Conservation (phyloP, 2,113 vertebrate genomes). For the Periophthalmodon schlosseri region DNA sequence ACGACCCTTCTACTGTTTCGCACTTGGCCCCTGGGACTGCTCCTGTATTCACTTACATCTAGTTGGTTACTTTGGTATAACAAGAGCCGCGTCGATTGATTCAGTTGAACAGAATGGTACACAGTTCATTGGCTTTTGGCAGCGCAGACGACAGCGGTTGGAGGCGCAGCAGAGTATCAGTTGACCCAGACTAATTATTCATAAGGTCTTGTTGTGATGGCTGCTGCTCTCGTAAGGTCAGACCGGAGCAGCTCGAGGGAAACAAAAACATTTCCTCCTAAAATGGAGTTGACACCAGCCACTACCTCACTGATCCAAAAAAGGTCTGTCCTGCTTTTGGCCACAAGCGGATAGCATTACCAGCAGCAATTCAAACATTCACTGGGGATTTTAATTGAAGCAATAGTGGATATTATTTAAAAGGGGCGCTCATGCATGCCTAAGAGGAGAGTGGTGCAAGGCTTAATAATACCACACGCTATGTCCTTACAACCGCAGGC, state of each 20-base stretch:
- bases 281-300: slow-evolving; percentile 40
- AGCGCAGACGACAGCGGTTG: slow-evolving; percentile 48
- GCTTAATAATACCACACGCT: slow-evolving; percentile 61
- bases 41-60: slow-evolving; percentile 55
- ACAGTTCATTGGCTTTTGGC: slow-evolving; percentile 62
- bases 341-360: slow-evolving; percentile 4
- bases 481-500: slow-evolving; percentile 51
- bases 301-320: slow-evolving; percentile 34
- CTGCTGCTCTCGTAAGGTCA: slow-evolving; percentile 54
- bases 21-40: slow-evolving; percentile 37
- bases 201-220: slow-evolving; percentile 68
- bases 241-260: slow-evolving; percentile 35
- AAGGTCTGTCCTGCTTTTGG: slow-evolving; percentile 27
- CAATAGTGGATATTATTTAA: slow-evolving; percentile 29
- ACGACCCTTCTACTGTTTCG: slow-evolving; percentile 48
- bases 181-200: slow-evolving; percentile 71
- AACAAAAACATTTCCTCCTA: slow-evolving; percentile 54
- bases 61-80: slow-evolving; percentile 51
- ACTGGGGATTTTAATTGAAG: slow-evolving; percentile 38
- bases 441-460: slow-evolving; percentile 39
- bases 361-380: slow-evolving; percentile 29
- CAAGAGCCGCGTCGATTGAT: slow-evolving; percentile 56
- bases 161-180: slow-evolving; percentile 60
- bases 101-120: slow-evolving; percentile 57
- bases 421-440: slow-evolving; percentile 27